These are phyloP conservation scores for Drosophila leonis DNA, from an alignment of 2,888 invertebrate species.

Conservation along the genomic window DNA sequence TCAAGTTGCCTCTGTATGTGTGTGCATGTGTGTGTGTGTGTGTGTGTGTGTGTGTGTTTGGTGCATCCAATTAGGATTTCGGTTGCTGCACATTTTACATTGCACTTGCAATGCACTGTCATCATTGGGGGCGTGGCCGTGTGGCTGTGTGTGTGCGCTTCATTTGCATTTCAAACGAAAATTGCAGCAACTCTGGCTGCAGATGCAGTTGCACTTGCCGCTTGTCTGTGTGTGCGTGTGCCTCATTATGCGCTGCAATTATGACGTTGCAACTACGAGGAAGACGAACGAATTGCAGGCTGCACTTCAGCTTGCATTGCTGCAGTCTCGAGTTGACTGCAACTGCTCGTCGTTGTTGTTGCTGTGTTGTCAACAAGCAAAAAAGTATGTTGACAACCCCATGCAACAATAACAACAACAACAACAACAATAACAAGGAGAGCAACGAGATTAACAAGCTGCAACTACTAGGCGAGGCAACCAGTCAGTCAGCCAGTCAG, in stretches of 20 bases:
- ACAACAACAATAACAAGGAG: slow-evolving; percentile 47
- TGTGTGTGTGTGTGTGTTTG: slow-evolving; percentile 39
- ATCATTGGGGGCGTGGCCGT: slow-evolving; percentile 58
- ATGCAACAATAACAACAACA: slow-evolving; percentile 50
- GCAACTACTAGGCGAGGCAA: slow-evolving; percentile 70
- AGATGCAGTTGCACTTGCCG: slow-evolving; percentile 49
- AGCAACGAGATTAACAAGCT: slow-evolving; percentile 68
- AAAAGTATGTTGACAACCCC: slow-evolving; percentile 81
- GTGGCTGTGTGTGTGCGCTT: slow-evolving; percentile 41
- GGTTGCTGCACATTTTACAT: slow-evolving; percentile 60
- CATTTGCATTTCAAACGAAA: slow-evolving; percentile 84
- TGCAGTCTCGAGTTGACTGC: slow-evolving; percentile 69
- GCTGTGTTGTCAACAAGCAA: slow-evolving; percentile 79
- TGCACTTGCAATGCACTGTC: slow-evolving; percentile 54
- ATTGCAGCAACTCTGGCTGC: slow-evolving; percentile 46
- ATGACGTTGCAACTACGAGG: slow-evolving; percentile 73
- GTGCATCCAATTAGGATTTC: slow-evolving; percentile 74
- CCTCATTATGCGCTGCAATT: slow-evolving; percentile 81
- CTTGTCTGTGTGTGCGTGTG: slow-evolving; percentile 32
- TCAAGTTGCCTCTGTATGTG: slow-evolving; percentile 15
- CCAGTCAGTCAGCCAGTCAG: slow-evolving; percentile 54
- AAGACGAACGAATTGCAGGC: slow-evolving; percentile 69
- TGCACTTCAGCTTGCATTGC: slow-evolving; percentile 68
- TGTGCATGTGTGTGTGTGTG: slow-evolving; percentile 14
- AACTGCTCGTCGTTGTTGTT: slow-evolving; percentile 40